Evolutionary conservation across 2,797 vertebrate species (phyloP).

Genomic region (Xenopus petersii): DNA sequence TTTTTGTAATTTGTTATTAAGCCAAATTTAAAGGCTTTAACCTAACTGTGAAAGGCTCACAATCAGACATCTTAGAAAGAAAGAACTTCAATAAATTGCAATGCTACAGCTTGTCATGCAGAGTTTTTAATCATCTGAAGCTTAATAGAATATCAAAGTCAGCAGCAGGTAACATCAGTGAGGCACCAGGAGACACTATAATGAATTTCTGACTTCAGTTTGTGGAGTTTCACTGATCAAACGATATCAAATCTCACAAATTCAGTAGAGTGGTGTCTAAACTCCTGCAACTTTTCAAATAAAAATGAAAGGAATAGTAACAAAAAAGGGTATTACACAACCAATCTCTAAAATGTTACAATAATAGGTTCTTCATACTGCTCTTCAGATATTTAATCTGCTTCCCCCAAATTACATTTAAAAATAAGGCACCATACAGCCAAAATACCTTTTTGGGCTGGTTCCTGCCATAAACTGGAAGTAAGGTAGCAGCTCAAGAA

Average conservation of each 20-base stretch:
- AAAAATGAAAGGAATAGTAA: no score
- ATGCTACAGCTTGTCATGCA: slow-evolving; percentile 11
- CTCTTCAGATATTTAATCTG: no score
- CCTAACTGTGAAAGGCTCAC: slow-evolving; percentile 6
- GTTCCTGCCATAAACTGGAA: no score
- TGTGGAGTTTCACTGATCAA: slow-evolving; percentile 12
- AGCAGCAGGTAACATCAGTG: slow-evolving; percentile 27
- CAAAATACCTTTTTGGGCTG: no score
- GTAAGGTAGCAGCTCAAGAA: no score
- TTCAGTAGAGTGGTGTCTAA: not conserved
- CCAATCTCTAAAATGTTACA: no score
- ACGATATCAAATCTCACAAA: slow-evolving; percentile 1
- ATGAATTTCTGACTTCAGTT: slow-evolving; percentile 10
- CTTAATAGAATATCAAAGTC: slow-evolving; percentile 19
- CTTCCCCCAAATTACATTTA: no score
- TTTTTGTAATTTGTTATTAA: slow-evolving; percentile 6
- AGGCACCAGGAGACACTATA: slow-evolving; percentile 6
- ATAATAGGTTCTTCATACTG: no score
- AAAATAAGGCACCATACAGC: no score
- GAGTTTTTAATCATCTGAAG: slow-evolving; percentile 27
- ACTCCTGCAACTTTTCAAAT: not conserved
- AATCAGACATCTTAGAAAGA: slow-evolving; percentile 4
- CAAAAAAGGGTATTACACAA: no score
- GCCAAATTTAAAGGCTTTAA: slow-evolving; percentile 3
- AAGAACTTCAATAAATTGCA: slow-evolving; percentile 7